phyloP scores from a whole-genome alignment of 2,113 vertebrate genomes.

The Eolophus roseicapilla region DNA sequence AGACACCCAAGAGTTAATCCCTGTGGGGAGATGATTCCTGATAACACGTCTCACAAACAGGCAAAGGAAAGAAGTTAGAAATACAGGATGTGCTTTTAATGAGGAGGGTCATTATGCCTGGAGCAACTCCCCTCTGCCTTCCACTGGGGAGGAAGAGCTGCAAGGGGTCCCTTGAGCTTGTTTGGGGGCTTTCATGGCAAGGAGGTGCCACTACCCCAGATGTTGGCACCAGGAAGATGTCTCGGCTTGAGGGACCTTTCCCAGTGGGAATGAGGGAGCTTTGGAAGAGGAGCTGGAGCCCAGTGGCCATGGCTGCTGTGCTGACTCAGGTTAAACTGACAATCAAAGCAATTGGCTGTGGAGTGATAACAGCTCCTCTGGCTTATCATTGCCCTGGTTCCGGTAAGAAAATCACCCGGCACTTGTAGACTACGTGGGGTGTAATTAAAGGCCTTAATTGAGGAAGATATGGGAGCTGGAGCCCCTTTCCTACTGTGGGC shows the following conservation, averaged over 20 bases:
- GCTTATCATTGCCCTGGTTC: fast-evolving
- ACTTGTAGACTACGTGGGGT: not conserved
- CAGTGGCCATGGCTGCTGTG: not conserved
- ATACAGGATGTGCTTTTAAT: not conserved
- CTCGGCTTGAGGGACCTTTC: not conserved
- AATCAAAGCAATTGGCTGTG: not conserved
- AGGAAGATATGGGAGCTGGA: not conserved
- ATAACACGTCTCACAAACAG: not conserved
- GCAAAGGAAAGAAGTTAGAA: not conserved
- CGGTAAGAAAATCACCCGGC: not conserved
- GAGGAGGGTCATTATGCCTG: not conserved
- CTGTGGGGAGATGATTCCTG: fast-evolving
- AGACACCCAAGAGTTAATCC: not conserved
- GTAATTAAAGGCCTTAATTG: conserved; percentile 5
- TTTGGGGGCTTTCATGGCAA: fast-evolving
- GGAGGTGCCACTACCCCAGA: not conserved
- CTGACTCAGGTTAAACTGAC: not conserved
- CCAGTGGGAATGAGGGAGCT: not conserved
- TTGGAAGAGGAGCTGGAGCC: not conserved
- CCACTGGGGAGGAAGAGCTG: not conserved
- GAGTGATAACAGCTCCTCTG: not conserved
- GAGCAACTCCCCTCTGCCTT: not conserved
- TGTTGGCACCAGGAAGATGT: not conserved
- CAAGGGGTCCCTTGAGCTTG: fast-evolving
- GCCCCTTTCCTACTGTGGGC: not conserved